Base-by-base conservation (phyloP, 2,113 vertebrate genomes). In the Grammomys dolichurus region DNA sequence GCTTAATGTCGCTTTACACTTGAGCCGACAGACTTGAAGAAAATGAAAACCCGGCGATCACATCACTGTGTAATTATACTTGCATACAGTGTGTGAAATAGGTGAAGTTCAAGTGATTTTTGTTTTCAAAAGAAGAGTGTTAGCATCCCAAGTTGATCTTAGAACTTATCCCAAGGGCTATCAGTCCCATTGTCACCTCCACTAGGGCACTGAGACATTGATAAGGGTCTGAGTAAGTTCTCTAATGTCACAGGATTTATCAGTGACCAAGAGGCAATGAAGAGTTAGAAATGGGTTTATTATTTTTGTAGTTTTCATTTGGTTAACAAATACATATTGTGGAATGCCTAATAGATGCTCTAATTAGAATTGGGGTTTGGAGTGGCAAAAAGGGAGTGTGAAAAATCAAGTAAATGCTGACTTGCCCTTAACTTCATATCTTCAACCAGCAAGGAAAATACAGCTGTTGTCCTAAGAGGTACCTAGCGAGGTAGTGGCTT, bases 271-370 rank as follows among this genome's bases (percentile, higher is more conserved):
- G 81, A 58, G 14, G 90, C 94, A 90, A 87, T 17, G 46, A 95
- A 89, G 56, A 54, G 54, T 51, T 65, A 94, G 58, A 93, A 89
- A 87, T 3, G 12, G 54, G 26, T 94, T 91, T 87, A 75, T 70
- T 89, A 72, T 80, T 69, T 67, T 14, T 92, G 33, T 92, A 46
- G 28, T 77, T 97, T 95, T 94, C 31, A 60, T 65, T 90, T 94
- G 72, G 60, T 91, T 40, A 82, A 73, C 54, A 96, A 92, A 84
- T 88, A 67, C 31, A 28, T 67, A 91, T 81, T 80, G 84, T 70
- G 7, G 11, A 48, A 70, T 81, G 31, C 2, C 2, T 65, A 75
- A 3, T 75, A 72, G 73, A 80, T 22, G 3, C 26, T 56, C 16
- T 63, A 58, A 54, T 94, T 93, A 87, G 56, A 94, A 58, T 31